Conservation (phyloP, 1,140 invertebrate species). For the Rhopalosiphum maidis region DNA sequence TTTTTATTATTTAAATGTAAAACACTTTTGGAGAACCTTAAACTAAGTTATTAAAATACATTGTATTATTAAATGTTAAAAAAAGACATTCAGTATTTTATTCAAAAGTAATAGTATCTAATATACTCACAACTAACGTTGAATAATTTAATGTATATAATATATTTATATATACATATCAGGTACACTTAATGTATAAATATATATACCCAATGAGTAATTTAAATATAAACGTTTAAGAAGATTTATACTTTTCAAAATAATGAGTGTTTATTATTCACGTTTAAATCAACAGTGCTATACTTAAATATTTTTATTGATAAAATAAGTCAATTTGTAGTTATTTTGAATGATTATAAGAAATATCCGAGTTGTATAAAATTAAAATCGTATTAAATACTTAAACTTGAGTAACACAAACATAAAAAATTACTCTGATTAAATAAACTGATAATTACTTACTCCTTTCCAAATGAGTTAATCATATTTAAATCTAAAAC, state of each 20-base stretch:
- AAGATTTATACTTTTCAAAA: neutral
- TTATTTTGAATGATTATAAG: neutral
- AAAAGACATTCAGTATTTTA: too few relatives aligned
- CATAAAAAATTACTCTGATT: neutral
- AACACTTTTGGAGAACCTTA: too few relatives aligned
- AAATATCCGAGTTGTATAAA: neutral
- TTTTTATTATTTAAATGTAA: too few relatives aligned
- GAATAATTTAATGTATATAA: too few relatives aligned
- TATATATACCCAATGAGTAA: neutral
- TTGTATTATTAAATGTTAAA: too few relatives aligned
- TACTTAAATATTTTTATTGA: neutral
- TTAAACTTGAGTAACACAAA: neutral
- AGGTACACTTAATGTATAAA: too few relatives aligned
- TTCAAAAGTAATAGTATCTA: too few relatives aligned
- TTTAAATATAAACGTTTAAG: neutral
- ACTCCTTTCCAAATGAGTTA: neutral
- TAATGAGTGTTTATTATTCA: neutral
- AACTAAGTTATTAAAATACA: too few relatives aligned
- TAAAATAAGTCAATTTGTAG: neutral
- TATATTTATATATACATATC: too few relatives aligned
- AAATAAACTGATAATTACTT: neutral
- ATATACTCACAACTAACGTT: too few relatives aligned
- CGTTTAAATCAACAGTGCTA: neutral
- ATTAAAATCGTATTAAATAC: neutral
- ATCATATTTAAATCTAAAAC: neutral